A percentile compares a stretch with the other conserved stretches of the same genome.
phyloP scores from a whole-genome alignment of 2,888 invertebrate genomes.

The Parelbella ahira region DNA sequence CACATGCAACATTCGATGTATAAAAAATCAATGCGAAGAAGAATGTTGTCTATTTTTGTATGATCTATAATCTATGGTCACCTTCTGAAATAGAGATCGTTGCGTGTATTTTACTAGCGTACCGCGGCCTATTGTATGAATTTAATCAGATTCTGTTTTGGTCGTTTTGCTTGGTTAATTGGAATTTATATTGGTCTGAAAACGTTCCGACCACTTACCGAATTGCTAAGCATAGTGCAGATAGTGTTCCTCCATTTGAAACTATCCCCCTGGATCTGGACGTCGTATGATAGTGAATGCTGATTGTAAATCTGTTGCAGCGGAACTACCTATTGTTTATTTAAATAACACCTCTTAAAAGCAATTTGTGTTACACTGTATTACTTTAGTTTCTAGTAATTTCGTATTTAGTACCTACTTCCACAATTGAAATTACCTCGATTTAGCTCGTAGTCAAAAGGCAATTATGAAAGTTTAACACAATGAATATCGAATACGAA shows the following conservation, averaged over 20 bases:
- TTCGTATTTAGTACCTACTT: too few species aligned
- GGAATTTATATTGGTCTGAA: conserved; percentile 49
- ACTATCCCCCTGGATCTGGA: neutral
- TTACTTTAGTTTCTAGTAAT: too few species aligned
- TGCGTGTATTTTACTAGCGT: conserved; percentile 55
- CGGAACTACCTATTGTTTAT: neutral
- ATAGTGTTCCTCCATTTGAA: conserved; percentile 14
- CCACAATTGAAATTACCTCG: too few species aligned
- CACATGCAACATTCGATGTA: too few species aligned
- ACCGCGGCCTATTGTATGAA: conserved; percentile 58
- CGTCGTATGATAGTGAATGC: too few species aligned
- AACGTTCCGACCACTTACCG: conserved; percentile 19
- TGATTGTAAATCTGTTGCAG: too few species aligned
- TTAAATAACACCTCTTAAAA: too few species aligned
- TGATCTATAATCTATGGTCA: conserved; percentile 28
- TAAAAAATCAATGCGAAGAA: too few species aligned
- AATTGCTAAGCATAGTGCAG: conserved; percentile 18
- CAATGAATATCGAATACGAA: too few species aligned
- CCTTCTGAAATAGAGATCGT: conserved; percentile 52
- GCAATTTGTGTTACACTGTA: too few species aligned
- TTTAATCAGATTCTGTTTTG: conserved; percentile 63
- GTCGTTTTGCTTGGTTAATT: conserved; percentile 56
- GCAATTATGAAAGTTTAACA: too few species aligned
- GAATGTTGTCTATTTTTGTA: neutral
- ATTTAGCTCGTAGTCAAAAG: too few species aligned